These are phyloP conservation scores for Pelvicachromis taeniatus DNA, from an alignment of 2,113 vertebrate species.

Conservation along the genomic window DNA sequence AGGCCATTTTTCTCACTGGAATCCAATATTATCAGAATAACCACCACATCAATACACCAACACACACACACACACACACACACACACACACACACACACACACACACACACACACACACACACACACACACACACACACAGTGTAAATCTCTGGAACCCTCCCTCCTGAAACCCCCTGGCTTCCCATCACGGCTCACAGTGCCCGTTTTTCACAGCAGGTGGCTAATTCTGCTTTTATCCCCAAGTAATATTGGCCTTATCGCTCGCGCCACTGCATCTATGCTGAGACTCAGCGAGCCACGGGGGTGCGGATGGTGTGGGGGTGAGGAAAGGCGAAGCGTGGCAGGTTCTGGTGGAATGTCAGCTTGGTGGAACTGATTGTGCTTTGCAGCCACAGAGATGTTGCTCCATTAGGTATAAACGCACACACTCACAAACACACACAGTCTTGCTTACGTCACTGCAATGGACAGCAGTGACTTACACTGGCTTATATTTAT, in stretches of 20 bases:
- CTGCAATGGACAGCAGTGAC: neutral
- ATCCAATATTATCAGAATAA: conserved; percentile 44
- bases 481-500: neutral
- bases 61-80: neutral
- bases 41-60: neutral
- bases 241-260: conserved; percentile 66
- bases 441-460: neutral
- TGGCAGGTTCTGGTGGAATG: conserved; percentile 39
- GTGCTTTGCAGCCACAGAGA: conserved; percentile 33
- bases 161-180: conserved; percentile 1
- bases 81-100: neutral
- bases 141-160: neutral
- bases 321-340: neutral
- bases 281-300: conserved; percentile 23
- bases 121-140: neutral
- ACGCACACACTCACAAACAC: neutral
- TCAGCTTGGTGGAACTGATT: conserved; percentile 66
- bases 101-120: neutral
- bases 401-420: conserved; percentile 24
- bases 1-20: conserved; percentile 32
- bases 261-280: conserved; percentile 40
- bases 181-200: conserved; percentile 46
- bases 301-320: neutral
- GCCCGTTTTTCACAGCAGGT: conserved; percentile 57
- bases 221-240: conserved; percentile 69